A percentile compares a stretch with the other conserved stretches of the same genome.
Conservation (phyloP, 2,797 vertebrate species). For the Urophycis tenuis region DNA sequence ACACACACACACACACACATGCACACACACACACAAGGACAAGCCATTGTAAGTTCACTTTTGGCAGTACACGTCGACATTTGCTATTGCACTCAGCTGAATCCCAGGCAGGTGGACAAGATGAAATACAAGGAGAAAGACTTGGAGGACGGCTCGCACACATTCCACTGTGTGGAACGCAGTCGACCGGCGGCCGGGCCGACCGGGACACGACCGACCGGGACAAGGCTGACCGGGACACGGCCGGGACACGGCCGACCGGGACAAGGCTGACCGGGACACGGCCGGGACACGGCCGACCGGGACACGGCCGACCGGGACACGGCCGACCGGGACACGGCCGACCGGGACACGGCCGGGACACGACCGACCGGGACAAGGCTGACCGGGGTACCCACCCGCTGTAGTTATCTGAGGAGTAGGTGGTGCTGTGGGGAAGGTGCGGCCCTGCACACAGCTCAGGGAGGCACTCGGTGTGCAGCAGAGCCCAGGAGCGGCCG, state of each 20-base stretch:
- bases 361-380: no score
- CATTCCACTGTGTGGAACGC: neutral
- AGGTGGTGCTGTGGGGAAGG: conserved; percentile 92
- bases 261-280: no score
- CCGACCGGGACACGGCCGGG: no score
- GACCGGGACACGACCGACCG: no score
- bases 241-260: no score
- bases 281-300: no score
- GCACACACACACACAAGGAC: neutral
- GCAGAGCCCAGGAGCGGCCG: conserved; percentile 89
- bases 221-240: no score
- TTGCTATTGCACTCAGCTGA: neutral
- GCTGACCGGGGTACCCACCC: conserved; percentile 70
- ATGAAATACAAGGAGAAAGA: neutral
- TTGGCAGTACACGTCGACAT: neutral
- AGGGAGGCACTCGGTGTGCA: conserved; percentile 91
- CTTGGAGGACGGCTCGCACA: neutral
- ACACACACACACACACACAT: neutral
- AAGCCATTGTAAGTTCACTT: neutral
- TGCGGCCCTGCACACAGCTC: conserved; percentile 90
- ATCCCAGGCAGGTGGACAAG: neutral
- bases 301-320: no score
- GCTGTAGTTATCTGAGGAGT: conserved; percentile 96
- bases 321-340: no score
- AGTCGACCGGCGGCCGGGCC: neutral